phyloP scores from a whole-genome alignment of 2,888 invertebrate genomes.

The Cantharis nigra region DNA sequence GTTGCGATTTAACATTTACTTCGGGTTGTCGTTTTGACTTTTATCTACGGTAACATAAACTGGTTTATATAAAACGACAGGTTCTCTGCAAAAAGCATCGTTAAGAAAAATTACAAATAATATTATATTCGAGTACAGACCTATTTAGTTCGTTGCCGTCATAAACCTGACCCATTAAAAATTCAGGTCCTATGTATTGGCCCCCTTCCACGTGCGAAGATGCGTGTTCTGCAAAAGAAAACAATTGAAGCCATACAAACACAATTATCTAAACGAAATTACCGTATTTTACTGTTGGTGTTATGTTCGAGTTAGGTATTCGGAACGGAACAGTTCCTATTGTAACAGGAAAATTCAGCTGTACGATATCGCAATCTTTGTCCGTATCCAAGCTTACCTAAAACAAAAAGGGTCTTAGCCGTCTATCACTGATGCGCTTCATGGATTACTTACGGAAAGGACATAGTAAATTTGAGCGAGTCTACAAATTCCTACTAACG shows the following conservation, averaged over 20 bases:
- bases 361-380: constrained; percentile 70
- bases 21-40: constrained; percentile 33
- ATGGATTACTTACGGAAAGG: constrained; percentile 61
- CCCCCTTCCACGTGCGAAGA: constrained; percentile 77
- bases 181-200: constrained; percentile 76
- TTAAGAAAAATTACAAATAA: not conserved
- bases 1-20: constrained; percentile 26
- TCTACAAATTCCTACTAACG: constrained; percentile 72
- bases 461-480: constrained; percentile 70
- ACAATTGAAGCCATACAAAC: not conserved
- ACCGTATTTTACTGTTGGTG: constrained; percentile 69
- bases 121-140: constrained; percentile 4
- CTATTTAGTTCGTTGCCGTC: constrained; percentile 62
- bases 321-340: constrained; percentile 76
- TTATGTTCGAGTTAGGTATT: constrained; percentile 66
- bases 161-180: constrained; percentile 77
- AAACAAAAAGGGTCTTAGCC: not conserved
- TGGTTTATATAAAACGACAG: constrained; percentile 69
- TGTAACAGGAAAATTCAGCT: constrained; percentile 75
- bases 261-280: constrained; percentile 32
- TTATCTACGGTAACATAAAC: constrained; percentile 62
- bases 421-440: too few relatives aligned
- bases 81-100: constrained; percentile 53
- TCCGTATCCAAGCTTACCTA: constrained; percentile 73
- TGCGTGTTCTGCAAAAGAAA: constrained; percentile 63